These are phyloP conservation scores for Yponomeuta evonymella DNA, from an alignment of 2,888 invertebrate species.

Conservation along the genomic window DNA sequence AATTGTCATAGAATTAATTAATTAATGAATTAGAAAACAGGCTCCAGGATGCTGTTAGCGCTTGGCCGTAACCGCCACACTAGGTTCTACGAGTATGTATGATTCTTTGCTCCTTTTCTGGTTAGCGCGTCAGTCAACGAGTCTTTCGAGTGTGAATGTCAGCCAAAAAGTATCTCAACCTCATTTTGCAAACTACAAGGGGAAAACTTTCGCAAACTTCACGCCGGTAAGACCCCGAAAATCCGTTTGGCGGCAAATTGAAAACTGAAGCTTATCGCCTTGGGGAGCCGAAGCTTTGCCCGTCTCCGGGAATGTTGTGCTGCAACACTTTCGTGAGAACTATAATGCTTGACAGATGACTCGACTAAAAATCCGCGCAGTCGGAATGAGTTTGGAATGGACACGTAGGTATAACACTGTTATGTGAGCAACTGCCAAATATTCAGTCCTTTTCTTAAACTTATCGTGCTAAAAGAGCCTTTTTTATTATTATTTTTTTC, in stretches of 20 bases:
- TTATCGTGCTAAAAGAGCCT: too few species aligned
- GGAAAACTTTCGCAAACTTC: background rate
- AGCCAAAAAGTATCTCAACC: background rate
- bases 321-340: background rate
- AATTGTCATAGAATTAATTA: too few species aligned
- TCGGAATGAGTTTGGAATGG: too few species aligned
- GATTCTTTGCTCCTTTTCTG: background rate
- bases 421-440: too few species aligned
- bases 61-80: too few species aligned
- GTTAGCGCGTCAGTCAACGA: background rate
- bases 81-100: background rate
- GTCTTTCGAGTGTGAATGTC: background rate
- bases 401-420: too few species aligned
- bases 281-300: background rate
- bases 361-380: too few species aligned
- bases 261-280: background rate
- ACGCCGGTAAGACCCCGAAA: background rate
- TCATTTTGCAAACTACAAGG: background rate
- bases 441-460: too few species aligned
- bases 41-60: too few species aligned
- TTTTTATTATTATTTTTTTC: too few species aligned
- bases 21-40: too few species aligned
- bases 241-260: background rate
- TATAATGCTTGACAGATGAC: too few species aligned
- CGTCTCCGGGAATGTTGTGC: background rate